These are phyloP conservation scores for Melanostoma scalare DNA, from an alignment of 2,888 invertebrate species.

Conservation along the genomic window DNA sequence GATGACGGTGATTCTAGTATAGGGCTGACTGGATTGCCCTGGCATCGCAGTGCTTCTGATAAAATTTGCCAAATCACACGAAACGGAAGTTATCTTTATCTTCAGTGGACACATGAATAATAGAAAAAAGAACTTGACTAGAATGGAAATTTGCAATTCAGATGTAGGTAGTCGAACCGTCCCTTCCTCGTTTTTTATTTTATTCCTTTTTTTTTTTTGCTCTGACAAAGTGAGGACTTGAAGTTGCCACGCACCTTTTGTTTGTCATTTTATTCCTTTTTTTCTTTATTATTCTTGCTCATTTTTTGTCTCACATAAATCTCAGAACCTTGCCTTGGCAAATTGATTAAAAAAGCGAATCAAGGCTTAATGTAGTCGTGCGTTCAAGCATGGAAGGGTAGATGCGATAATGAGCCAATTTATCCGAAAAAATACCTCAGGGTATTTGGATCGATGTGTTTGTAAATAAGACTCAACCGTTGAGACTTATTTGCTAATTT, in stretches of 20 bases:
- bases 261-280: not conserved
- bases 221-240: not conserved
- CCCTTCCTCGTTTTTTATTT: not conserved
- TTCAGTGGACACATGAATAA: slow-evolving; percentile 66
- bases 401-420: slow-evolving; percentile 65
- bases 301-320: slow-evolving; percentile 17
- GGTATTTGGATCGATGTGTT: slow-evolving; percentile 10
- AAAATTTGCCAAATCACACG: slow-evolving; percentile 66
- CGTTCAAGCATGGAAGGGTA: slow-evolving; percentile 63
- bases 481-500: slow-evolving; percentile 60
- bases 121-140: slow-evolving; percentile 58
- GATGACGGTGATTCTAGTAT: slow-evolving; percentile 23
- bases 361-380: slow-evolving; percentile 48
- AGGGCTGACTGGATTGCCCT: slow-evolving; percentile 5
- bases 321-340: slow-evolving; percentile 31
- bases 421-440: slow-evolving; percentile 42
- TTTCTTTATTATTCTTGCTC: too few species aligned
- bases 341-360: slow-evolving; percentile 60
- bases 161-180: not conserved
- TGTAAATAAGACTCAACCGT: slow-evolving; percentile 5
- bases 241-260: slow-evolving; percentile 26
- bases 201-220: slow-evolving; percentile 22
- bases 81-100: slow-evolving; percentile 66
- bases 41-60: slow-evolving; percentile 47
- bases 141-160: slow-evolving; percentile 60